Percentiles rank a stretch among this genome's conserved stretches.
phyloP scores from a whole-genome alignment of 2,888 invertebrate genomes.

The Physocephala rufipes region DNA sequence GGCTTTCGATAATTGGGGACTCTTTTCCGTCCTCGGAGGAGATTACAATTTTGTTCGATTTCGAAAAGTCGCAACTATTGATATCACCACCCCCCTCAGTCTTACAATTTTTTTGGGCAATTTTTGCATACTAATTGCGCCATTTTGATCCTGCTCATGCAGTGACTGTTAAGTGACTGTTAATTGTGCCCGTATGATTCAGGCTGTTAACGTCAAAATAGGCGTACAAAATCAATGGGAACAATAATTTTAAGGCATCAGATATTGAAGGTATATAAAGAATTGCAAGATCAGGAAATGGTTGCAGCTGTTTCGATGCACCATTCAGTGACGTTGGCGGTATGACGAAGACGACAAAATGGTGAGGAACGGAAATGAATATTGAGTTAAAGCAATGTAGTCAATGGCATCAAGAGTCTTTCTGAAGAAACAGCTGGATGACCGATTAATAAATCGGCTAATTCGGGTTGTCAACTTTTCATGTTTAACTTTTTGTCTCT shows the following conservation, averaged over 20 bases:
- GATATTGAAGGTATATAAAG: not conserved
- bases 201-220: not conserved
- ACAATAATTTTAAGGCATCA: not conserved
- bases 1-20: too few species aligned
- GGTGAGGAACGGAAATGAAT: not conserved
- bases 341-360: not conserved
- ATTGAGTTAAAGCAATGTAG: not conserved
- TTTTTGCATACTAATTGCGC: conserved; percentile 20
- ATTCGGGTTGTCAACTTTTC: too few species aligned
- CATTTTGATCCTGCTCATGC: not conserved
- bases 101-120: too few species aligned
- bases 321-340: not conserved
- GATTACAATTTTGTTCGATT: too few species aligned
- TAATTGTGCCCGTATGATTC: conserved; percentile 17
- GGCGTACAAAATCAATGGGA: too few species aligned
- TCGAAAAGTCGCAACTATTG: not conserved
- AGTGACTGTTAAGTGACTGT: not conserved
- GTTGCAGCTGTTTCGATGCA: conserved; percentile 13
- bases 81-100: not conserved
- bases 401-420: not conserved
- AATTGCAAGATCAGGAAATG: conserved; percentile 31
- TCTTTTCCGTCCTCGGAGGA: too few species aligned
- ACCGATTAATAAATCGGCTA: not conserved
- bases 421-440: not conserved
- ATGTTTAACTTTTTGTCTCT: too few species aligned